These are phyloP conservation scores for Chymomyza amoena DNA, from an alignment of 2,888 invertebrate species.

Conservation along the genomic window DNA sequence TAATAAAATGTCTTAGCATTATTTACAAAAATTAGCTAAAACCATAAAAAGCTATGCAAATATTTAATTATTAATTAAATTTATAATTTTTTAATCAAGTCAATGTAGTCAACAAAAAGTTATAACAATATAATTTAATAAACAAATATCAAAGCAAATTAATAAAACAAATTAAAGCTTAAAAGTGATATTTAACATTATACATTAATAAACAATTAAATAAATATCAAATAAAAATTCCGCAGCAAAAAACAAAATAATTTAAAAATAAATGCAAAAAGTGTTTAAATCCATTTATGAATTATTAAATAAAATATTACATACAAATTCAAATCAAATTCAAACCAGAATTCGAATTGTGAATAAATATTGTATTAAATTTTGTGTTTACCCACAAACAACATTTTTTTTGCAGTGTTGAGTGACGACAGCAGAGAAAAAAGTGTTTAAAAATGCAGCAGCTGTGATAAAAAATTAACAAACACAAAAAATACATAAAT, in stretches of 20 bases:
- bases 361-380: neutral
- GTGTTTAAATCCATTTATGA: neutral
- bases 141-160: neutral
- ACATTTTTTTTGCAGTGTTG: neutral
- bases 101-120: too few relatives aligned
- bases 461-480: slow-evolving; percentile 1
- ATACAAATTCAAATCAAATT: neutral
- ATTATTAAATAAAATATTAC: neutral
- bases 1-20: neutral
- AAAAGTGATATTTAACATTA: neutral
- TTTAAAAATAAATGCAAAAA: neutral
- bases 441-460: neutral
- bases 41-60: neutral
- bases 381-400: neutral
- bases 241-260: neutral
- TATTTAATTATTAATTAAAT: too few relatives aligned
- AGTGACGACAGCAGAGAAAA: neutral
- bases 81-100: too few relatives aligned
- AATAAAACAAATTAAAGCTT: neutral
- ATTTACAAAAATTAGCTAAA: neutral
- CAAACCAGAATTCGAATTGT: neutral
- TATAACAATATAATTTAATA: neutral
- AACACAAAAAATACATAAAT: slow-evolving; percentile 26
- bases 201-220: neutral
- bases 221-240: neutral